A percentile compares a stretch with the other conserved stretches of the same genome.
Evolutionary conservation across 64 coral and sea anemone genomes (phyloP).

Genomic region (Anthopleura sola): DNA sequence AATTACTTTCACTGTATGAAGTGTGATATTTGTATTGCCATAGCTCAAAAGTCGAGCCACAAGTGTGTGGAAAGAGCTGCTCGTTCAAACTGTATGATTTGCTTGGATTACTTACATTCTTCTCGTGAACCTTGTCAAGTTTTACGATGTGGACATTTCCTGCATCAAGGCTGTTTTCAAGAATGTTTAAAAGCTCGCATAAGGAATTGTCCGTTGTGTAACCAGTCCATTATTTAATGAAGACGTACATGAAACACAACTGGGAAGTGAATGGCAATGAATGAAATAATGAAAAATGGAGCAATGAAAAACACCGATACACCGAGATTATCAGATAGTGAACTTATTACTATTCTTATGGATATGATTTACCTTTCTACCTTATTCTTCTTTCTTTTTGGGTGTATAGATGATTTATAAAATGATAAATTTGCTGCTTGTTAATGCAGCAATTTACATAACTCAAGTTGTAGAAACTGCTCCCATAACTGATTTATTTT

Average conservation of each 20-base stretch:
- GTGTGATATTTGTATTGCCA: constrained; percentile 87
- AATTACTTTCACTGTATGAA: constrained; percentile 84
- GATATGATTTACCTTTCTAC: no score
- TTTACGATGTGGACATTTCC: constrained; percentile 86
- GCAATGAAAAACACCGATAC: no score
- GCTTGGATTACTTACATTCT: constrained; percentile 74
- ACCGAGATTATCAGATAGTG: no score
- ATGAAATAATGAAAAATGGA: no score
- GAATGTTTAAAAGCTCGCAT: constrained; percentile 51
- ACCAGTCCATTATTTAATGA: constrained; percentile 33
- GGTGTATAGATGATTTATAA: no score
- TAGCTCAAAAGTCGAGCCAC: constrained; percentile 50
- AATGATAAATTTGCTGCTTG: no score
- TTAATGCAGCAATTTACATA: no score
- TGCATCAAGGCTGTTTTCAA: constrained; percentile 84
- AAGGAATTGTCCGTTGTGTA: constrained; percentile 69
- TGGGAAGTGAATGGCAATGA: no score
- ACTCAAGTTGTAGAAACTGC: no score
- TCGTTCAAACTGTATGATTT: constrained; percentile 86
- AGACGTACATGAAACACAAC: not conserved
- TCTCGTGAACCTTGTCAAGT: constrained; percentile 81
- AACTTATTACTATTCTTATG: no score
- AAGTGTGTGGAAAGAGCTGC: constrained; percentile 83
- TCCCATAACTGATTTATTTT: no score
- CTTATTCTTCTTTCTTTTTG: no score